A percentile compares a stretch with the other conserved stretches of the same genome.
phyloP scores from a whole-genome alignment of 2,797 vertebrate species.

The Tolypeutes matacus region DNA sequence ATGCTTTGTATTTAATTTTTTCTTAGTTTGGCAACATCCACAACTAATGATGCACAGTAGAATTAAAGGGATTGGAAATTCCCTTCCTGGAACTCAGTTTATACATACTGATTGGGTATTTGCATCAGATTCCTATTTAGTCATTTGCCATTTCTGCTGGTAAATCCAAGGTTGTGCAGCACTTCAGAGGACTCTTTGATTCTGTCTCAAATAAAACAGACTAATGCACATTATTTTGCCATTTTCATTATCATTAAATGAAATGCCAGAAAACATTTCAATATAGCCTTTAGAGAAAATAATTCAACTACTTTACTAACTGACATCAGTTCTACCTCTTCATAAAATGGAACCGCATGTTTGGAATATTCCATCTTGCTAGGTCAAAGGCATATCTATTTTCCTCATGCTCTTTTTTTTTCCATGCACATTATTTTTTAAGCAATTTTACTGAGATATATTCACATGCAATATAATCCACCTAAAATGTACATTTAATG shows the following conservation, averaged over 20 bases:
- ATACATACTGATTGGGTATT: slow-evolving; percentile 83
- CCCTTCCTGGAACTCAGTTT: slow-evolving; percentile 87
- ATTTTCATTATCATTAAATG: slow-evolving; percentile 85
- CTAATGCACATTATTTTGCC: slow-evolving; percentile 84
- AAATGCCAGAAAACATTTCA: slow-evolving; percentile 83
- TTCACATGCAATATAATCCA: no score
- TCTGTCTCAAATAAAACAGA: slow-evolving; percentile 86
- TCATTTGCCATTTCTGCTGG: slow-evolving; percentile 81
- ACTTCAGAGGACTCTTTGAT: slow-evolving; percentile 82
- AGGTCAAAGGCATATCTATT: slow-evolving; percentile 75
- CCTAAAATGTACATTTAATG: no score
- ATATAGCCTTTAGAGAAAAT: slow-evolving; percentile 82
- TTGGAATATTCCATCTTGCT: slow-evolving; percentile 75
- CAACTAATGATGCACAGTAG: slow-evolving; percentile 68
- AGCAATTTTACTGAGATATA: no score
- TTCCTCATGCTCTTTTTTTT: slow-evolving; percentile 57
- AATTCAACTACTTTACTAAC: slow-evolving; percentile 84
- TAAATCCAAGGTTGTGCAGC: slow-evolving; percentile 78
- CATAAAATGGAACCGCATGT: slow-evolving; percentile 82
- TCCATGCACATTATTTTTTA: no score
- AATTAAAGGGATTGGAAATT: slow-evolving; percentile 80
- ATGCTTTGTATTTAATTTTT: slow-evolving; percentile 55
- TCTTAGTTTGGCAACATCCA: slow-evolving; percentile 69
- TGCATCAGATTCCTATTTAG: slow-evolving; percentile 83
- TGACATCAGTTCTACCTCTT: slow-evolving; percentile 83